Conservation (phyloP, 2,888 invertebrate species). For the Torymus texanus region DNA sequence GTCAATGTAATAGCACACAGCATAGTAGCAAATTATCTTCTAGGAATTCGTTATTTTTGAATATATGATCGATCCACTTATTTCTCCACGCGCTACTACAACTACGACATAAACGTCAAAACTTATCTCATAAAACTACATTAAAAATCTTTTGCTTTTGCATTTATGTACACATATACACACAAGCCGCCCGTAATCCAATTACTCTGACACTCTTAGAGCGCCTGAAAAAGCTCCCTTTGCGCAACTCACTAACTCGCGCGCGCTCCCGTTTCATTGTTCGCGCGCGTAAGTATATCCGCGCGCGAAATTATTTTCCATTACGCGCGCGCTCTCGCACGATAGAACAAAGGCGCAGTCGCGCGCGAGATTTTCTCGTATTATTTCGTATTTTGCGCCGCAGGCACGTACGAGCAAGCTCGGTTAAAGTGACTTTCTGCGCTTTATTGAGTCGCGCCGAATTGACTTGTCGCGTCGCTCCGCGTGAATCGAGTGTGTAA, state of each 20-base stretch:
- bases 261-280: background rate
- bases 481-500: conserved; percentile 13
- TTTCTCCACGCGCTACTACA: too few species aligned
- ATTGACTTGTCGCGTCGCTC: conserved; percentile 32
- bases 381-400: conserved; percentile 71
- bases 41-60: too few species aligned
- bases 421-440: background rate
- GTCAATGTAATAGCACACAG: background rate
- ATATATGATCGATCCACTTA: too few species aligned
- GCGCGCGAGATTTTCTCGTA: conserved; percentile 60
- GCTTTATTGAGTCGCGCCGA: conserved; percentile 34
- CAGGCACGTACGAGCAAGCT: conserved; percentile 67
- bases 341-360: conserved; percentile 58
- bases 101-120: too few species aligned
- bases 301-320: conserved; percentile 52
- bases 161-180: too few species aligned
- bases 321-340: conserved; percentile 54
- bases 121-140: too few species aligned
- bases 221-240: background rate
- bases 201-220: too few species aligned
- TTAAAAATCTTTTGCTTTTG: too few species aligned
- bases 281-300: background rate
- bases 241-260: background rate
- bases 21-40: too few species aligned
- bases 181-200: too few species aligned